Evolutionary conservation across 2,797 vertebrate genomes (phyloP).

Genomic region (Molossus molossus): DNA sequence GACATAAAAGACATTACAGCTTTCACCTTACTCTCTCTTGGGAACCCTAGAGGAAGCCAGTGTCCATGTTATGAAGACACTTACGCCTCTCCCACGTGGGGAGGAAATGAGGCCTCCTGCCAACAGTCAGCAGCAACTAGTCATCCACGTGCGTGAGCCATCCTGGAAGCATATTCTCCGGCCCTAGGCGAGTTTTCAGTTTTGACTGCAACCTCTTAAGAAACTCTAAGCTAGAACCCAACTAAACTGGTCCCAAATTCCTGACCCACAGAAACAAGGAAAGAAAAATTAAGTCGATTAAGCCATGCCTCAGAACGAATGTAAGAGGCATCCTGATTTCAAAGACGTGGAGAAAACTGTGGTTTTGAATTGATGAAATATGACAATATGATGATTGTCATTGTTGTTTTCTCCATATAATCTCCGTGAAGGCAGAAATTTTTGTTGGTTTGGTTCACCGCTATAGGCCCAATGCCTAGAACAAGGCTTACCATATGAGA

Average conservation of each 20-base stretch:
- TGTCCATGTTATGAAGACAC: not conserved
- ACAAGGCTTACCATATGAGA: not conserved
- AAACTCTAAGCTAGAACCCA: not conserved
- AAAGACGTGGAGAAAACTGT: not conserved
- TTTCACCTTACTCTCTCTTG: not conserved
- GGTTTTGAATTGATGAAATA: slow-evolving; percentile 17
- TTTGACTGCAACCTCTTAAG: not conserved
- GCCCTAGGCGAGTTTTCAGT: not conserved
- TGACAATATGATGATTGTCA: not conserved
- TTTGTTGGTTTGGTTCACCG: not conserved
- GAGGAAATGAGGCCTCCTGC: not conserved
- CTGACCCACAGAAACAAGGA: not conserved
- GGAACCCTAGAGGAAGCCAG: not conserved
- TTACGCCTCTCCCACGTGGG: not conserved
- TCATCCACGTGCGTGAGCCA: not conserved
- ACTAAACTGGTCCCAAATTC: slow-evolving; percentile 23
- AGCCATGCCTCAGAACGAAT: not conserved
- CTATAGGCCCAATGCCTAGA: not conserved
- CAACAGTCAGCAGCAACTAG: not conserved
- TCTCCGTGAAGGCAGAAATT: not conserved
- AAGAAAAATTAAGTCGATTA: not conserved
- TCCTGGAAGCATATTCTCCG: not conserved
- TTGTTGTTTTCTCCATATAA: not conserved
- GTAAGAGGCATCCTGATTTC: not conserved
- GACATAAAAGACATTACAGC: not conserved